Conservation (phyloP, 2,888 invertebrate species). For the Parnassius apollo region DNA sequence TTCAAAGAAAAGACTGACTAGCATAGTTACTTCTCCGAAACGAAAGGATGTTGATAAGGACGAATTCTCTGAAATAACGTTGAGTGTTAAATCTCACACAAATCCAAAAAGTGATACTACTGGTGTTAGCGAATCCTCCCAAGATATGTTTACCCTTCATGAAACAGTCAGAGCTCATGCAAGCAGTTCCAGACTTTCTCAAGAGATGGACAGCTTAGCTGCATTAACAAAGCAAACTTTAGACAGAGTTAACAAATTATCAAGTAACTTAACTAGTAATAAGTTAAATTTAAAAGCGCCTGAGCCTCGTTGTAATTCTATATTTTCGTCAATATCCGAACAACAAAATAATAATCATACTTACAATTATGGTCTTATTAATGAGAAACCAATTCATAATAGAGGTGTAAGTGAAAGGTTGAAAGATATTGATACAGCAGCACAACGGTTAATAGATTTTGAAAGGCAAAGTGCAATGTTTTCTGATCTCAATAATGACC, state of each 20-base stretch:
- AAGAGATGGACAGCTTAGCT: constrained; percentile 84
- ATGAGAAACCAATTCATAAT: constrained; percentile 52
- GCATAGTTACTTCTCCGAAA: constrained; percentile 75
- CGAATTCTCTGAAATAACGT: constrained; percentile 58
- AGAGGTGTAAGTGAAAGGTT: constrained; percentile 74
- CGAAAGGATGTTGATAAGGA: constrained; percentile 63
- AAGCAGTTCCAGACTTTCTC: constrained; percentile 70
- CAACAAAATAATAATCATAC: constrained; percentile 58
- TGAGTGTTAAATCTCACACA: constrained; percentile 52
- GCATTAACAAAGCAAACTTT: constrained; percentile 84
- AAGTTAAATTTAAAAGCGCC: constrained; percentile 66
- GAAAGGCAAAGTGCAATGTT: constrained; percentile 79
- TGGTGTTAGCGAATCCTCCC: constrained; percentile 50
- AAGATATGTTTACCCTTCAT: constrained; percentile 70
- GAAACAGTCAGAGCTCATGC: constrained; percentile 70
- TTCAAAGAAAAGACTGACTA: constrained; percentile 81
- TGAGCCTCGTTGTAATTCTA: constrained; percentile 61
- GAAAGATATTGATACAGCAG: constrained; percentile 76
- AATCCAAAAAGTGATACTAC: constrained; percentile 50
- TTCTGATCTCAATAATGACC: constrained; percentile 78
- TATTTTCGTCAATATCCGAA: constrained; percentile 62
- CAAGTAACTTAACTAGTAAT: constrained; percentile 78
- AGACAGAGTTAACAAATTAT: constrained; percentile 84
- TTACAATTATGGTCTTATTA: constrained; percentile 60
- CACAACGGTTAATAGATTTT: constrained; percentile 78